Evolutionary conservation across 2,888 invertebrate species (phyloP), one percentile per base, ranked within the genome.

Genomic region (Polylopha cassiicola): DNA sequence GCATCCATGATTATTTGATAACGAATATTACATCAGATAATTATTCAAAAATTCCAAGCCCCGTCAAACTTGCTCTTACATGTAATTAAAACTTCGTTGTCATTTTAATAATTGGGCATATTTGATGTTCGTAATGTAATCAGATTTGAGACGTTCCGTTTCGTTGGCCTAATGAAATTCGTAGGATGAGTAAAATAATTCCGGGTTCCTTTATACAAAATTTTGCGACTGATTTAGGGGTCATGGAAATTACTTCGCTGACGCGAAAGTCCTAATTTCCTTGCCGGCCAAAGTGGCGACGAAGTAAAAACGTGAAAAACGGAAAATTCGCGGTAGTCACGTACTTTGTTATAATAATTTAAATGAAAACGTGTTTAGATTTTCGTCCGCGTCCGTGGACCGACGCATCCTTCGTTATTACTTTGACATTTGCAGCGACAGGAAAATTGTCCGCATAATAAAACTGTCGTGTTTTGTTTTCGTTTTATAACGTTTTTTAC

Each of bases 271-370:
- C 61, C 63, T 63, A 66, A 67, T 68, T 69, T 65, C 60, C 60
- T 59, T 60, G 58, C 66, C 62, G 63, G 59, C 65, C 62, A 65
- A 66, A 65, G 66, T 65, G 67, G 68, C 65, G 66, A 65, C 59
- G 56, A 67, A 65, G 64, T 68, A 65, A 71, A 73, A 72, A 68
- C 15, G 16, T 24, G 16, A 36, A 14, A 22, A 30, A 55, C 63
- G 59, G 57, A 57, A 58, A 65, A 70, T 68, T 69, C 63, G 66
- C 62, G 61, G 57, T 56, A 57, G 62, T 59, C 74, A 78, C 73
- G 74, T 69, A 64, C 63, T 60, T 61, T 65, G 67, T 64, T 66
- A 66, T 64, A 62, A 61, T 65, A 65, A 55, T 71, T 67, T 65
- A 54, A 67, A 71, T 72, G 65, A 65, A 65, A 66, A 53, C 50